Percentiles rank a stretch among this genome's conserved stretches.
Evolutionary conservation across 2,888 invertebrate species (phyloP).

Genomic region (Gymnoscelis rufifasciata): DNA sequence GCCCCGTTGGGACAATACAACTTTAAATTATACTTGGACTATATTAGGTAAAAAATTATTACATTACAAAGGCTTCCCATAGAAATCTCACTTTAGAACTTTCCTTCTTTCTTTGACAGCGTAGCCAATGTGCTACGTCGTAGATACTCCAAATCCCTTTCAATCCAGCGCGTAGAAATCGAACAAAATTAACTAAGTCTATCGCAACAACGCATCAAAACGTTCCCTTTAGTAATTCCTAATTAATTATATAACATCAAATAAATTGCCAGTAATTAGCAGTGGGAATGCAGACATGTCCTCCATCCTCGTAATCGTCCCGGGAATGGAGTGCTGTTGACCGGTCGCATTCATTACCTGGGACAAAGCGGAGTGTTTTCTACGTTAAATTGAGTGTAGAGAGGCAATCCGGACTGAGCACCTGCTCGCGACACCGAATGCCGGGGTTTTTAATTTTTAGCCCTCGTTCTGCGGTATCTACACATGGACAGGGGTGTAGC

Average conservation of each 20-base stretch:
- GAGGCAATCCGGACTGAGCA: conserved; percentile 66
- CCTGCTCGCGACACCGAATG: conserved; percentile 65
- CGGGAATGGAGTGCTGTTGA: conserved; percentile 45
- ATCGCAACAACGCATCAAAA: too few species aligned
- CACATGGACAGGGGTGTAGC: conserved; percentile 2
- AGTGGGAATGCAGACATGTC: conserved; percentile 12
- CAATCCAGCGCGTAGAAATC: too few species aligned
- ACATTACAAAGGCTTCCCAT: too few species aligned
- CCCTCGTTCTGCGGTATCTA: conserved; percentile 34
- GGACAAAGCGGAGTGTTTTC: conserved; percentile 72
- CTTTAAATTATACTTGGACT: too few species aligned
- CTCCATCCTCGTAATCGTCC: conserved; percentile 34
- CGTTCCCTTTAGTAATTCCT: too few species aligned
- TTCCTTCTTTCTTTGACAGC: not conserved
- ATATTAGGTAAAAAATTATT: too few species aligned
- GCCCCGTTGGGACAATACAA: too few species aligned
- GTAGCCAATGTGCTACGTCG: not conserved
- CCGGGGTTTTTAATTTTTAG: conserved; percentile 71
- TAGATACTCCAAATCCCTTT: not conserved
- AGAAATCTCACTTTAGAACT: too few species aligned
- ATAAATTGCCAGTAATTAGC: conserved; percentile 1
- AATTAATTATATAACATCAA: not conserved
- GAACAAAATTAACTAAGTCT: too few species aligned
- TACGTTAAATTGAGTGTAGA: conserved; percentile 72
- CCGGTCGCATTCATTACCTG: conserved; percentile 60